Percentiles rank a stretch among this genome's conserved stretches.
phyloP scores from a whole-genome alignment of 2,888 invertebrate genomes.

The Willowsia nigromaculata region DNA sequence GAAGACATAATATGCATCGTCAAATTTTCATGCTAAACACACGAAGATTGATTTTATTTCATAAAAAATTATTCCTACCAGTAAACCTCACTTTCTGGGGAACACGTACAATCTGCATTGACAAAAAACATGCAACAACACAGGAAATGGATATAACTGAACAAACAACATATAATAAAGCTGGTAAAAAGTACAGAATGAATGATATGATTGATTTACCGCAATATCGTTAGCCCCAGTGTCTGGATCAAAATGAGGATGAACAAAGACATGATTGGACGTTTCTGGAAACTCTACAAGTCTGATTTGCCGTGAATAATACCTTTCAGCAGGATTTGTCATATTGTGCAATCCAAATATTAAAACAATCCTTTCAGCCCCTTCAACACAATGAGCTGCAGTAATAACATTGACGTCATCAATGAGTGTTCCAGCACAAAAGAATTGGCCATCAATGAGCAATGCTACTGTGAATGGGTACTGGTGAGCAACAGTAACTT shows the following conservation, averaged over 20 bases:
- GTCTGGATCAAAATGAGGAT: conserved; percentile 74
- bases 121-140: background rate
- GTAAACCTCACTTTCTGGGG: conserved; percentile 53
- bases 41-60: background rate
- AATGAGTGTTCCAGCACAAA: conserved; percentile 75
- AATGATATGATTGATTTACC: conserved; percentile 32
- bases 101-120: conserved; percentile 37
- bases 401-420: conserved; percentile 73
- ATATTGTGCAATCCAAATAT: conserved; percentile 74
- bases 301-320: conserved; percentile 71
- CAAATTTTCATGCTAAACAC: too few species aligned
- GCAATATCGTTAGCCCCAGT: conserved; percentile 76
- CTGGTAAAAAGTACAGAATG: background rate
- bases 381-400: conserved; percentile 74
- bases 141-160: too few species aligned
- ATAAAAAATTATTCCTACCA: conserved; percentile 18
- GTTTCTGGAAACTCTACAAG: conserved; percentile 64
- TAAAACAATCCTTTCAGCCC: conserved; percentile 63
- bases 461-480: conserved; percentile 76
- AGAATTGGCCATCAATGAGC: conserved; percentile 71
- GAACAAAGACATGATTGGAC: conserved; percentile 66
- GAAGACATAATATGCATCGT: too few species aligned
- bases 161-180: too few species aligned
- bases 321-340: conserved; percentile 72
- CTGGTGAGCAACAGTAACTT: conserved; percentile 71